Evolutionary conservation across 2,888 invertebrate genomes (phyloP).

Genomic region (Tenthredo amoena): DNA sequence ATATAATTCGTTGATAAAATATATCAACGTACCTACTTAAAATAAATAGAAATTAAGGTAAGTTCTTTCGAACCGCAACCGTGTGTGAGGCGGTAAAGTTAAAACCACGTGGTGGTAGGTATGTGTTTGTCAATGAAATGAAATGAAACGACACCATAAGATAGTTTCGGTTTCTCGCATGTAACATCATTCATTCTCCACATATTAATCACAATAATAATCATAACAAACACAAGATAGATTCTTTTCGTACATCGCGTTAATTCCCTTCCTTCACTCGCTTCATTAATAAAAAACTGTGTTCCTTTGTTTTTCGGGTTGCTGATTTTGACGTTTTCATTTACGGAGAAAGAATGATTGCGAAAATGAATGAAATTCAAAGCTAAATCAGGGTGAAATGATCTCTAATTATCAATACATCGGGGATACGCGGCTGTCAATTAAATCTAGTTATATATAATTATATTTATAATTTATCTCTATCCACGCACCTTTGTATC

Average conservation of each 20-base stretch:
- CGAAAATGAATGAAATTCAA: not conserved
- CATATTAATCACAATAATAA: not conserved
- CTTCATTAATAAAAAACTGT: not conserved
- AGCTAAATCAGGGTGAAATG: not conserved
- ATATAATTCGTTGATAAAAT: not conserved
- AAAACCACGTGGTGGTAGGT: not conserved
- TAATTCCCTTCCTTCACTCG: not conserved
- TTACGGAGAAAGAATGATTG: not conserved
- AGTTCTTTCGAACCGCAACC: not conserved
- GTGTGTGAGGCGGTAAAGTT: not conserved
- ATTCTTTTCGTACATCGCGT: not conserved
- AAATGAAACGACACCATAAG: not conserved
- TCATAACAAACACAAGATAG: not conserved
- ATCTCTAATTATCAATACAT: too few relatives aligned
- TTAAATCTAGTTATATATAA: too few relatives aligned
- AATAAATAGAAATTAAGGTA: not conserved
- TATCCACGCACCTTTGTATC: constrained; percentile 79
- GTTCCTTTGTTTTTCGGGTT: not conserved
- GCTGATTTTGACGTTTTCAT: not conserved
- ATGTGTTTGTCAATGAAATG: not conserved
- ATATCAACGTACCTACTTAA: not conserved
- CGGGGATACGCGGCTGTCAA: too few relatives aligned
- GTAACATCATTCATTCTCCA: not conserved
- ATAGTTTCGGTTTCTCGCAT: not conserved
- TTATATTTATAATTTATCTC: not conserved